Percentiles rank a stretch among this genome's conserved stretches.
Evolutionary conservation across 2,113 vertebrate genomes (phyloP).

Genomic region (Enhydra lutris): DNA sequence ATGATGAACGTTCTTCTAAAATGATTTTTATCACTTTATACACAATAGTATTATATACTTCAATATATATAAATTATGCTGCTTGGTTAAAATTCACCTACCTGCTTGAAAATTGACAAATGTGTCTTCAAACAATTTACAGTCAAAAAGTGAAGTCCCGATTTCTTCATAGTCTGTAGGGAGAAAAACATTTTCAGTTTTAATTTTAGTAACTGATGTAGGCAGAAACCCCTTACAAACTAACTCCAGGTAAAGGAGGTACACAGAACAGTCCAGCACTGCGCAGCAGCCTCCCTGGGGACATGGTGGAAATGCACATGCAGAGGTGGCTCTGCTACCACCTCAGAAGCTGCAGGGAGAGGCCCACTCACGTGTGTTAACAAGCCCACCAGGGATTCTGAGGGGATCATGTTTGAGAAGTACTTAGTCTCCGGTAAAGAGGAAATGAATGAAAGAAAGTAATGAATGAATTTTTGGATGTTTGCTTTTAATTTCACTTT

Average conservation of each 20-base stretch:
- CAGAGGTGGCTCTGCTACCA: not conserved
- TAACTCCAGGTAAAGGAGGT: not conserved
- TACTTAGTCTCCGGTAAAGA: not conserved
- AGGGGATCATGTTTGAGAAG: not conserved
- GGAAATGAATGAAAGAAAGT: not conserved
- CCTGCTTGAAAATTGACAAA: conserved; percentile 77
- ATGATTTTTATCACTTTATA: not conserved
- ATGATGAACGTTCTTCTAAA: not conserved
- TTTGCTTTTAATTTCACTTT: not conserved
- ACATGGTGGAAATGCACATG: not conserved
- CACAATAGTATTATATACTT: not conserved
- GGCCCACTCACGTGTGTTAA: not conserved
- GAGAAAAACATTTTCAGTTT: conserved; percentile 49
- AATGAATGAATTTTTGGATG: not conserved
- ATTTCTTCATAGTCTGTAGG: conserved; percentile 83
- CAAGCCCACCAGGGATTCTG: not conserved
- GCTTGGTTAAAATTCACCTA: conserved; percentile 64
- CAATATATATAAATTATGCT: not conserved
- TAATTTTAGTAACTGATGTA: not conserved
- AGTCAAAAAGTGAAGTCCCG: conserved; percentile 80
- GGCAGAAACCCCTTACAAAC: not conserved
- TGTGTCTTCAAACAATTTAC: conserved; percentile 81
- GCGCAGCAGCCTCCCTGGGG: not conserved
- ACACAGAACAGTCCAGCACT: not conserved
- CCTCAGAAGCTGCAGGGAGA: not conserved